Evolutionary conservation across 2,888 invertebrate species (phyloP), one percentile per base, ranked within the genome.

Genomic region (Drosophila infuscata): DNA sequence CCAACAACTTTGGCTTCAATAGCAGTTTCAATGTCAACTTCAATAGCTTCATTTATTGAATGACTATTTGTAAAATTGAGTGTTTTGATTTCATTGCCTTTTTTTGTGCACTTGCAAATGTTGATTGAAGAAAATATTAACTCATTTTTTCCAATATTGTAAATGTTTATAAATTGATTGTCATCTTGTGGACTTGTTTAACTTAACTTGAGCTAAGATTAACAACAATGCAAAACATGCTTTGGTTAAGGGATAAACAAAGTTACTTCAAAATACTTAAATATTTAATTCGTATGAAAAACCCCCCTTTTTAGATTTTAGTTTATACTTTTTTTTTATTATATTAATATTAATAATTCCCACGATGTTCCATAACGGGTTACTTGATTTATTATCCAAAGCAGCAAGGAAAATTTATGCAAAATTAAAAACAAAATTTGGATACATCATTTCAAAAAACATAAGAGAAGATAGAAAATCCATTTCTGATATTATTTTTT

Each of bases 1-100:
- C 54, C 51, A 52, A 35, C 17, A 53, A 15, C 46, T 36, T 49
- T 35, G 56, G 56, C 69, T 69, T 49, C 38, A 38, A 54, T 49
- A 33, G 33, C 71, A 41, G 67, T 72, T 82, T 81, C 85, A 83
- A 83, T 85, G 82, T 81, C 82, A 61, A 57, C 69, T 46, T n/a
- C 56, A 33, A 56, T 8, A 38, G 30, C 6, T 38, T 62, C 54
- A 32, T 17, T 75, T 56, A 43, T 67, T 76, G 76, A 71, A 71
- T 75, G 66, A 67, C 57, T 75, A 7, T 75, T 63, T 71, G n/a
- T 48, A 57, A 71, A 63, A 63, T 33, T 53, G 15, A 30, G 20
- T 15, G n/a, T 20, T 17, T 49, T 30, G 3, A 20, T 20, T 46
- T 46, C 12, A 12, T 20, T 12, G 25, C 25, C 20, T 12, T 9